Evolutionary conservation across 2,797 vertebrate species (phyloP).

Genomic region (Poeciliopsis turneri): DNA sequence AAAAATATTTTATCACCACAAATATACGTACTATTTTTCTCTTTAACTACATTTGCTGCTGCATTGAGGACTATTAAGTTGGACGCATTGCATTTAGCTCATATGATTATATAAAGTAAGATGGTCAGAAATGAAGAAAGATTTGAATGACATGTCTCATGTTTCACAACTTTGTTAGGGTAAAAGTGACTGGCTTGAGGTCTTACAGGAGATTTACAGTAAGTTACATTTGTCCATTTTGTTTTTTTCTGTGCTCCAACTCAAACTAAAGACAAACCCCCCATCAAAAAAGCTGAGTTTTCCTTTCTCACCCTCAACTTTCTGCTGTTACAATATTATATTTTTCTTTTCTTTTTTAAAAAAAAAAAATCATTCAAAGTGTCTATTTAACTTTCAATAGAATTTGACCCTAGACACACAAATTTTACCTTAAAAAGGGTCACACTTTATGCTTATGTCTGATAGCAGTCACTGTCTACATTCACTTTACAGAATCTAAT

Average conservation of each 20-base stretch:
- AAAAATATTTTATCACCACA: background rate
- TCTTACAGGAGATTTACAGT: background rate
- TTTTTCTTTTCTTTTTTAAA: background rate
- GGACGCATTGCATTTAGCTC: background rate
- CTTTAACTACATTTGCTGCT: background rate
- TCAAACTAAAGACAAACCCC: background rate
- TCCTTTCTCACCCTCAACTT: background rate
- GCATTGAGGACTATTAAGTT: background rate
- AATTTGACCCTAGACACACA: background rate
- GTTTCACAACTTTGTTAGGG: background rate
- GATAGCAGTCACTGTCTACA: background rate
- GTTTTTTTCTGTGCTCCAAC: background rate
- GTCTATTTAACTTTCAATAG: background rate
- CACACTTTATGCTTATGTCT: background rate
- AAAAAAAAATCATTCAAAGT: background rate
- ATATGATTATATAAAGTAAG: background rate
- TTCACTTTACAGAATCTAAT: background rate
- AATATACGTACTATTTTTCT: background rate
- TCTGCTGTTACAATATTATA: background rate
- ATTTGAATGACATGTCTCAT: background rate
- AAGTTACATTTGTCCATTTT: background rate
- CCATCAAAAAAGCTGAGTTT: background rate
- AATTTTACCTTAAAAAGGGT: background rate
- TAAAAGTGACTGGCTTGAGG: background rate
- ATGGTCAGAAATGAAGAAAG: background rate